Evolutionary conservation across 2,888 invertebrate species (phyloP).

Genomic region (Brenthis hecate): DNA sequence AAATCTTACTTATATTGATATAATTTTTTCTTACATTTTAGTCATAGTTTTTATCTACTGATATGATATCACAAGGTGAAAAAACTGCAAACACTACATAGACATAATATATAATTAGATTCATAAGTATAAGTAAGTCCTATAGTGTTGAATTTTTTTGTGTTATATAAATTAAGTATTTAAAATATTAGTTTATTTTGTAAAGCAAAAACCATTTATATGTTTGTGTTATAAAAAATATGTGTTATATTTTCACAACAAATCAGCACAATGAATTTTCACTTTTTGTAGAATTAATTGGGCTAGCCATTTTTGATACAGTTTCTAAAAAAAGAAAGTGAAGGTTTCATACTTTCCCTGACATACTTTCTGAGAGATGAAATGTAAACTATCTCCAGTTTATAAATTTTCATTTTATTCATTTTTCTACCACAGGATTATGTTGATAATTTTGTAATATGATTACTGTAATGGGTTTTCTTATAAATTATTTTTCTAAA

Average conservation of each 20-base stretch:
- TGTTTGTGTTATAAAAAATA: not conserved
- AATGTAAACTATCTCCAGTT: conserved; percentile 7
- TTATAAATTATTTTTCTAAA: not conserved
- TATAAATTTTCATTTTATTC: not conserved
- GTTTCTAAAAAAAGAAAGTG: conserved; percentile 39
- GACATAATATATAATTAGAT: conserved; percentile 2
- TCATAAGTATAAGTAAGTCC: not conserved
- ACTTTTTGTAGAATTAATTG: conserved; percentile 10
- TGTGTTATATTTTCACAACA: conserved; percentile 16
- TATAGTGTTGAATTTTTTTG: no score
- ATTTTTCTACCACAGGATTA: not conserved
- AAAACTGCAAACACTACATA: not conserved
- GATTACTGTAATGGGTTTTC: not conserved
- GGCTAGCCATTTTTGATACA: conserved; percentile 22
- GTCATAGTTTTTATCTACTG: conserved; percentile 45
- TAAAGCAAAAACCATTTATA: not conserved
- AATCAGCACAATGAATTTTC: not conserved
- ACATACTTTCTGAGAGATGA: conserved; percentile 31
- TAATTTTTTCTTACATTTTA: conserved; percentile 20
- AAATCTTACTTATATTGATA: not conserved
- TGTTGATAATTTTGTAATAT: not conserved
- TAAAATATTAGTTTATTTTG: no score
- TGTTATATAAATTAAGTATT: no score
- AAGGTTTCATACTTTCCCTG: conserved; percentile 35
- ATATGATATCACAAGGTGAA: conserved; percentile 36